Base-by-base conservation (phyloP, 2,888 invertebrate genomes). In the Eupithecia tripunctaria region DNA sequence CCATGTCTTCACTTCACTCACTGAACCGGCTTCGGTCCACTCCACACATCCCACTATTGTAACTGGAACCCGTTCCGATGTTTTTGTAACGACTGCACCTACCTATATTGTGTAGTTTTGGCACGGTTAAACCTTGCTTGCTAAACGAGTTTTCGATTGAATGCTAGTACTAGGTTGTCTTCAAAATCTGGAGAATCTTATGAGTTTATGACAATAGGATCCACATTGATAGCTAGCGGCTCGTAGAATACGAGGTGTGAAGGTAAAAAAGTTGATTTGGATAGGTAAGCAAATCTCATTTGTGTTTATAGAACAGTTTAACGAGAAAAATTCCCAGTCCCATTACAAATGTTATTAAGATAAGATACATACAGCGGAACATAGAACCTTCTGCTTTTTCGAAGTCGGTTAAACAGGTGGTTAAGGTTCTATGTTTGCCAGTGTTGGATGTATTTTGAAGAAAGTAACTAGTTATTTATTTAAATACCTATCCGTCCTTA, bases 1-100 rank as follows among this genome's bases (percentile, higher is more conserved):
- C 88, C 92, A 92, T 92, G 83, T 80, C 85, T 70, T 51, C 70
- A 70, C 70, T 25, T 67, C 70, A 70, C 67, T 51, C 36, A 75
- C 75, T 75, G 74, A 74, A 60, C 64, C n/a, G 51, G 63, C 60
- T 36, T 47, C 59, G 60, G 27, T 65, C n/a, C 62, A 63, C 21
- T 51, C 47, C 15, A 32, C 62, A 27, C 62, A 38, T 51, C 62
- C 41, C 29, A 25, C 68, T n/a, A 68, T 56, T 14, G 63, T 62
- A 15, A 51, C 65, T 29, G 62, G 62, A 69, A 72, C 74, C 74
- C 56, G 74, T 69, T 76, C 29, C 25, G 47, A 59, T 68, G 66
- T 68, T 62, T 67, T 68, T 71, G 38, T 63, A 63, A n/a, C 62
- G 32, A 29, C 18, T 21, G 67, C 21, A 56, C 25, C 21, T 4